These are phyloP conservation scores for Oscheius sp. DNA, from an alignment of 1,140 invertebrate species.

Conservation along the genomic window DNA sequence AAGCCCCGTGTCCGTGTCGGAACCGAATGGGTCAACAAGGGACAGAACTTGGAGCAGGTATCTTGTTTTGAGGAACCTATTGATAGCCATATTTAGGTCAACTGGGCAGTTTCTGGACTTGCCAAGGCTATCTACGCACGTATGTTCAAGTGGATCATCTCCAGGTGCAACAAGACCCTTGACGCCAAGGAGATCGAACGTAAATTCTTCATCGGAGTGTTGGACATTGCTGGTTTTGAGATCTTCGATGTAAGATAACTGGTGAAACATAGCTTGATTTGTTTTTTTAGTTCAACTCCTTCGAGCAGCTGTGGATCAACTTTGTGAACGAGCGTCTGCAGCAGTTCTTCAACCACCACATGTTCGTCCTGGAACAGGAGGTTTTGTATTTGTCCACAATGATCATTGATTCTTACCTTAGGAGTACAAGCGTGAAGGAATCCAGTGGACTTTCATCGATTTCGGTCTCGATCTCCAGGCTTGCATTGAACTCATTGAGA, in stretches of 20 bases:
- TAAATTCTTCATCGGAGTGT: slow-evolving; percentile 74
- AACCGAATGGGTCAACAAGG: slow-evolving; percentile 70
- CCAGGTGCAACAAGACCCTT: slow-evolving; percentile 68
- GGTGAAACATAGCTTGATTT: slow-evolving; percentile 47
- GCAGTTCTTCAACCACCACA: slow-evolving; percentile 99
- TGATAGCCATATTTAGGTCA: slow-evolving; percentile 27
- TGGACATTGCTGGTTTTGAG: slow-evolving; percentile 99
- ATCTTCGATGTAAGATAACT: slow-evolving; percentile 87
- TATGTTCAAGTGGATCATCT: slow-evolving; percentile 69
- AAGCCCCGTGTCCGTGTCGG: slow-evolving; percentile 70
- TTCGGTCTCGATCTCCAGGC: slow-evolving; percentile 97
- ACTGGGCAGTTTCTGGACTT: slow-evolving; percentile 67
- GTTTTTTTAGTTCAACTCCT: slow-evolving; percentile 85
- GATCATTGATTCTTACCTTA: neutral
- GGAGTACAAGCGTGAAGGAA: slow-evolving; percentile 91
- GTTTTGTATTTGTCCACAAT: slow-evolving; percentile 65
- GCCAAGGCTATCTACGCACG: slow-evolving; percentile 70
- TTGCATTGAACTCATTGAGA: slow-evolving; percentile 98
- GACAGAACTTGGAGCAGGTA: slow-evolving; percentile 73
- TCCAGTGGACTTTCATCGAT: slow-evolving; percentile 98
- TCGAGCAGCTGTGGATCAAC: slow-evolving; percentile 99
- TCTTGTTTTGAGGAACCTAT: slow-evolving; percentile 57
- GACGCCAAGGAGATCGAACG: slow-evolving; percentile 66
- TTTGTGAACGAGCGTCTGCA: slow-evolving; percentile 99
- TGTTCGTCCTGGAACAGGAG: slow-evolving; percentile 99